Base-by-base conservation (phyloP, 2,888 invertebrate genomes). In the Caradrina kadenii region DNA sequence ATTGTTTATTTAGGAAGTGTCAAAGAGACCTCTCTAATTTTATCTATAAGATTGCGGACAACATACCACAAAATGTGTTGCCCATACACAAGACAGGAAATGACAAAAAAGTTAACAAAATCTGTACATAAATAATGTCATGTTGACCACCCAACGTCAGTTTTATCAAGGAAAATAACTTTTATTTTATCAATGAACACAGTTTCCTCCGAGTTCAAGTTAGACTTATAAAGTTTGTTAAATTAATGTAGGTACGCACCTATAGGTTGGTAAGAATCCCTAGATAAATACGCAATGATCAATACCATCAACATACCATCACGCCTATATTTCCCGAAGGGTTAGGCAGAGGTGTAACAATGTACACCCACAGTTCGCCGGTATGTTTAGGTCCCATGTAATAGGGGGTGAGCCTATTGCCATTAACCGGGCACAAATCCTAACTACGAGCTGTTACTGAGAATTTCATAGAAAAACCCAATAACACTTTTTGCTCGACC, bases 1-100 rank as follows among this genome's bases (percentile, higher is more conserved):
- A 45, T 39, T 81, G 35, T 72, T 72, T 79, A 66, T 65, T 76
- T 73, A 66, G 63, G 77, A 69, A 64, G 50, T 76, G 68, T 58
- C 31, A 11, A 52, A 49, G 13, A 39, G 49, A 22, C 22, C 5
- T 52, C 6, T 56, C 5, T 45, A 45, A 70, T 76, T 63, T 61
- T 76, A 80, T 70, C 63, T 39, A 10, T 58, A 79, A 50, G 56
- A 48, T 59, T 52, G 39, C 49, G 26, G 55, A 65, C 76, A 62
- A 22, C 22, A 7, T 59, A 68, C 55, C 58, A 55, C 21, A 64
- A 52, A 69, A 76, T 69, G 26, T 69, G 76, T 45, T 45, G 45
- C 4, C 66, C 39, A 56, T 19, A 19, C 13, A 45, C 13, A 45
- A 59, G 45, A 17, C 76, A 59, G 76, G 70, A 77, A 65, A 26